Percentiles rank a stretch among this genome's conserved stretches.
These are phyloP conservation scores for Orientallactaga sibirica DNA, from an alignment of 2,797 vertebrate genomes.

Conservation along the genomic window DNA sequence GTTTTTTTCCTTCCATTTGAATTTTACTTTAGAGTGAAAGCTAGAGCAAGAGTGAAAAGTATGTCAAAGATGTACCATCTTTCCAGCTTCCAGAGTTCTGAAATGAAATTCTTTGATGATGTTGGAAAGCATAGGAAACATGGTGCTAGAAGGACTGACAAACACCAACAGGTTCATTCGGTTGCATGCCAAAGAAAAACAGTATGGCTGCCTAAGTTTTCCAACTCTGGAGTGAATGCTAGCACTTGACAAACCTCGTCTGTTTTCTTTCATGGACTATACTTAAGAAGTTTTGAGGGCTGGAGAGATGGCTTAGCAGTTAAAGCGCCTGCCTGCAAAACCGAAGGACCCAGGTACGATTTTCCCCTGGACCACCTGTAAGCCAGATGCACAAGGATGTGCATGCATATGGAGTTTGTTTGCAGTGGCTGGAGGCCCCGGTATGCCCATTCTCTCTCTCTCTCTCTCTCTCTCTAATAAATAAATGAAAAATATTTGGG, in stretches of 20 bases:
- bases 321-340: too few relatives aligned
- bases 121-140: constrained; percentile 46
- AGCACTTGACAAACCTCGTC: neutral
- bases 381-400: too few relatives aligned
- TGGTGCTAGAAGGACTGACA: neutral
- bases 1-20: neutral
- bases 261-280: constrained; percentile 2
- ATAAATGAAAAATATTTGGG: too few relatives aligned
- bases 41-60: neutral
- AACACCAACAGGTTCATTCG: neutral
- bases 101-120: constrained; percentile 38
- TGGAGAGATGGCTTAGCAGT: too few relatives aligned
- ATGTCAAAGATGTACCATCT: neutral
- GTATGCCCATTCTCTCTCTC: too few relatives aligned
- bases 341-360: too few relatives aligned
- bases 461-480: too few relatives aligned
- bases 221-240: neutral
- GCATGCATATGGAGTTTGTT: too few relatives aligned
- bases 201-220: neutral
- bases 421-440: too few relatives aligned
- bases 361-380: too few relatives aligned
- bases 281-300: constrained; percentile 4
- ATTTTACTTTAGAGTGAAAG: neutral
- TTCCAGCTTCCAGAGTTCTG: constrained; percentile 45
- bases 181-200: neutral